Conservation (phyloP, 2,888 invertebrate species). For the Hydraecia micacea region DNA sequence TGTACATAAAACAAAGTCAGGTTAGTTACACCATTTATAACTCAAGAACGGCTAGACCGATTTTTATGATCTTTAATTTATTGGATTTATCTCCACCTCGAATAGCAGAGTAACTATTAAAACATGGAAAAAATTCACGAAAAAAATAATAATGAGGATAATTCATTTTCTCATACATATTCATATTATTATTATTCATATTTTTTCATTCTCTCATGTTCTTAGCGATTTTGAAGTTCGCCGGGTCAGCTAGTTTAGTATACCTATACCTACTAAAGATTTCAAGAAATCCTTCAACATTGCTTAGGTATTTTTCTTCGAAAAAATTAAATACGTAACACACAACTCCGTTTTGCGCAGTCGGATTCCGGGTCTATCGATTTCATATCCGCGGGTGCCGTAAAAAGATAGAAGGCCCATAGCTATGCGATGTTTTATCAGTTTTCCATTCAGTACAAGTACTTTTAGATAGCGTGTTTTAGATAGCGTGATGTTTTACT, state of each 20-base stretch:
- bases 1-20: no score
- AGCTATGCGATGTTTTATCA: conserved; percentile 51
- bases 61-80: no score
- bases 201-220: no score
- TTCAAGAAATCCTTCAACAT: not conserved
- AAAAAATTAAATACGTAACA: not conserved
- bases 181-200: no score
- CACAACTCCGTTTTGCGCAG: conserved; percentile 9
- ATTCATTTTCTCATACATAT: no score
- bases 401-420: conserved; percentile 48
- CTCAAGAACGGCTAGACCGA: no score
- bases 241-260: not conserved
- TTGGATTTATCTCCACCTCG: no score
- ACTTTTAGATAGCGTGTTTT: conserved; percentile 43
- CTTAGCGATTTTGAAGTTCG: no score
- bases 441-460: conserved; percentile 55
- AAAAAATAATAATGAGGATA: no score
- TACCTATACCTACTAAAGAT: not conserved
- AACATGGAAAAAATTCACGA: no score
- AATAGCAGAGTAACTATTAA: no score
- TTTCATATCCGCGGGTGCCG: conserved; percentile 36
- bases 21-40: no score
- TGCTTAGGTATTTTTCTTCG: not conserved
- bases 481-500: conserved; percentile 33
- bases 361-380: conserved; percentile 37